These are phyloP conservation scores for Megastigmus dorsalis DNA, from an alignment of 2,888 invertebrate species.

Conservation along the genomic window DNA sequence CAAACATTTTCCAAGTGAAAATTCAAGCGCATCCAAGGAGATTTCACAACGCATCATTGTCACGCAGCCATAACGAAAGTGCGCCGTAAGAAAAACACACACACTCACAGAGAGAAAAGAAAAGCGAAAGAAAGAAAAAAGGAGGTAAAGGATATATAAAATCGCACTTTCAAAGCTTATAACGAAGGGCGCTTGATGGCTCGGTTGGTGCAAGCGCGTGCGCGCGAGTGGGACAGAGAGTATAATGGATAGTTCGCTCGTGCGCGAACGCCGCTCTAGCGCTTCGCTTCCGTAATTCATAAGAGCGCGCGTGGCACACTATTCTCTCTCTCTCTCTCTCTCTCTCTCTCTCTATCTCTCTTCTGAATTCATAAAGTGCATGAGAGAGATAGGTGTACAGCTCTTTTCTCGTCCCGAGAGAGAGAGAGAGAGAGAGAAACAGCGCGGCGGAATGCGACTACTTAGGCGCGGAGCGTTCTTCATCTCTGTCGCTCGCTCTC, in stretches of 20 bases:
- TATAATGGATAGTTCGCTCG: neutral
- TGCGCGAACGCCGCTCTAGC: no score
- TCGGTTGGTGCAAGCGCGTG: no score
- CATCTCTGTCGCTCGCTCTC: neutral
- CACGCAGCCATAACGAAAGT: no score
- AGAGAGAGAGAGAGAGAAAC: no score
- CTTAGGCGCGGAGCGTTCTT: conserved; percentile 19
- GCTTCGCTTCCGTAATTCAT: conserved; percentile 29
- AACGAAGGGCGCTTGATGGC: neutral
- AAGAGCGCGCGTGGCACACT: conserved; percentile 9
- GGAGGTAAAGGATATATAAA: no score
- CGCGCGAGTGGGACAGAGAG: neutral
- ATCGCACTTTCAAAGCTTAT: no score
- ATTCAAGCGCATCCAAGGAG: no score
- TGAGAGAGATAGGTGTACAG: neutral
- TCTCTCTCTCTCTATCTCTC: neutral
- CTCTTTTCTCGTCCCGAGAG: conserved; percentile 14
- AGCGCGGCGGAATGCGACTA: conserved; percentile 28
- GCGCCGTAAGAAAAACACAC: no score
- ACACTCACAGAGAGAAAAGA: no score
- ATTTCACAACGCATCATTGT: no score
- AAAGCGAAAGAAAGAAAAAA: no score
- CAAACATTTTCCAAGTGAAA: no score
- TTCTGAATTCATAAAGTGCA: conserved; percentile 36
- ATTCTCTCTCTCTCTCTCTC: neutral